Evolutionary conservation across 1,140 invertebrate genomes (phyloP).

Genomic region (Centruroides vittatus): DNA sequence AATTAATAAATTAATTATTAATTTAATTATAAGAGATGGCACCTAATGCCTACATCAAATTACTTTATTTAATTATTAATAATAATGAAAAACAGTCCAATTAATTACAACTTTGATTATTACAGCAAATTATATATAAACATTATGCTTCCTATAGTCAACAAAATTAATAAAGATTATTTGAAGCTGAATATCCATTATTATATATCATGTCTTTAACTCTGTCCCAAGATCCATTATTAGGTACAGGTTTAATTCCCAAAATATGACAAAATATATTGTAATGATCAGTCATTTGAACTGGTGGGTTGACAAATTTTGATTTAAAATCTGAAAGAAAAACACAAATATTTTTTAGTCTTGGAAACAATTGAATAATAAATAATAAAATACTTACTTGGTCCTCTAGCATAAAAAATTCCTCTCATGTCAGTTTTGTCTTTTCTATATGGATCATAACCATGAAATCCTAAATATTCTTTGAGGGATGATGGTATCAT

Average conservation of each 20-base stretch:
- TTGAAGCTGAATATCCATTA: too few species aligned
- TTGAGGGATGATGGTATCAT: conserved; percentile 7
- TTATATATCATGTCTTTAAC: neutral
- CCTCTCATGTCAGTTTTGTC: conserved; percentile 25
- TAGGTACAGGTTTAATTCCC: conserved; percentile 15
- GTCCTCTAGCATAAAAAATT: conserved; percentile 30
- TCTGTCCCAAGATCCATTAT: conserved; percentile 13
- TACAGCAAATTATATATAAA: too few species aligned
- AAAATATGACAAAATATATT: conserved; percentile 16
- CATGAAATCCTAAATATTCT: conserved; percentile 23
- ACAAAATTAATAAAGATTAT: too few species aligned
- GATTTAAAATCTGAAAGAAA: neutral
- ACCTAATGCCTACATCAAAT: too few species aligned
- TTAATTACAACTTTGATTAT: too few species aligned
- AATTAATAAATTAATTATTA: too few species aligned
- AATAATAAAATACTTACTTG: conserved; percentile 15
- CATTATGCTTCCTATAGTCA: too few species aligned
- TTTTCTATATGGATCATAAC: conserved; percentile 22
- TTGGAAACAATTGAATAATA: too few species aligned
- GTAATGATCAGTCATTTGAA: conserved; percentile 20
- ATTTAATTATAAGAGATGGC: too few species aligned
- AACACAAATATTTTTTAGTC: too few species aligned
- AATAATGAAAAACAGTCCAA: too few species aligned
- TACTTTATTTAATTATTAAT: too few species aligned
- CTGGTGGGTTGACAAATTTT: neutral